Conservation (phyloP, 2,797 vertebrate genomes). For the Acrocephalus scirpaceus region DNA sequence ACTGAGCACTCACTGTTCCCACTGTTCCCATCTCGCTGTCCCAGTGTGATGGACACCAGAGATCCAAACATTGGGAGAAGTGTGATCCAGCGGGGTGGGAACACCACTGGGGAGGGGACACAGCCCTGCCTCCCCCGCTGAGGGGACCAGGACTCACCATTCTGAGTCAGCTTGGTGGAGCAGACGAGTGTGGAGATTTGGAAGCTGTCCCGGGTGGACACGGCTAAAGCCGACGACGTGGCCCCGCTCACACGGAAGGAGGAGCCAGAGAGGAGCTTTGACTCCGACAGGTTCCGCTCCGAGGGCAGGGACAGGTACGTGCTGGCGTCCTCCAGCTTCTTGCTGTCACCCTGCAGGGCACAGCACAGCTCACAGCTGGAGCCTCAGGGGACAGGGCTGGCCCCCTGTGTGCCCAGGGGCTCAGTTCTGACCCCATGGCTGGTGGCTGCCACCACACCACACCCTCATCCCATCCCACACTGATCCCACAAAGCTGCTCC, state of each 20-base stretch:
- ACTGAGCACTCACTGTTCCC: not conserved
- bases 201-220: constrained; percentile 54
- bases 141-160: not conserved
- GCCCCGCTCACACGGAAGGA: not conserved
- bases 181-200: constrained; percentile 61
- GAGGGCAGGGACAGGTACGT: constrained; percentile 26
- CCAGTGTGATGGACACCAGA: not conserved
- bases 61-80: no score
- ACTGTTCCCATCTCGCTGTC: fast-evolving
- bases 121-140: fast-evolving
- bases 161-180: constrained; percentile 72
- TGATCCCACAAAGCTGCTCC: not conserved
- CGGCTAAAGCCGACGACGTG: fast-evolving
- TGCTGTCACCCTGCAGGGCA: constrained; percentile 59
- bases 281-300: not conserved
- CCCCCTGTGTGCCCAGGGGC: not conserved
- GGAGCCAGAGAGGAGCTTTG: not conserved
- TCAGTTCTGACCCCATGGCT: fast-evolving
- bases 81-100: not conserved
- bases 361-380: not conserved
- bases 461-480: fast-evolving
- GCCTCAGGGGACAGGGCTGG: not conserved
- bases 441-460: not conserved
- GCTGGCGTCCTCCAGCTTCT: constrained; percentile 41
- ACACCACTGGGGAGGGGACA: not conserved